Percentiles rank a stretch among this genome's conserved stretches.
Conservation (phyloP, 2,797 vertebrate species). For the Sciurus vulgaris region DNA sequence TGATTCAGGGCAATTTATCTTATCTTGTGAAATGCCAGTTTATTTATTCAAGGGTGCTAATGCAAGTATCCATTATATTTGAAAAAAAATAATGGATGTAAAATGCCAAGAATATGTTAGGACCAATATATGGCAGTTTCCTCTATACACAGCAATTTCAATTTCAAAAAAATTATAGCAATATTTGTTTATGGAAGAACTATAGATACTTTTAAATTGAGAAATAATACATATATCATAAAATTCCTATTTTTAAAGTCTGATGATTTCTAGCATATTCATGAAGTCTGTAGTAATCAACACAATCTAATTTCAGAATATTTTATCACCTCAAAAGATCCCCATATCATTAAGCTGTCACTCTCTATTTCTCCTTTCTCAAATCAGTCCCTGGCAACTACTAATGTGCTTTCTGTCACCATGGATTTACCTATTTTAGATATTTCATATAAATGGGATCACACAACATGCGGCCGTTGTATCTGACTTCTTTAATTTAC, state of each 20-base stretch:
- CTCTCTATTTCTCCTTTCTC: neutral
- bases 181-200: neutral
- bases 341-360: neutral
- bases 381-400: neutral
- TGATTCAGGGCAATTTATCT: neutral
- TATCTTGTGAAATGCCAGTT: neutral
- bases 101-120: neutral
- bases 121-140: neutral
- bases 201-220: neutral
- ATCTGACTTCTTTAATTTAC: conserved; percentile 7
- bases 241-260: neutral
- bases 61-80: too few species aligned
- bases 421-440: neutral
- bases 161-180: neutral
- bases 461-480: neutral
- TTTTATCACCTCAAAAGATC: neutral
- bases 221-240: neutral
- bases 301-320: neutral
- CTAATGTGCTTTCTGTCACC: neutral
- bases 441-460: neutral
- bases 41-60: neutral
- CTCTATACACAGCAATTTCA: neutral
- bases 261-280: neutral
- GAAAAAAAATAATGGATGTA: neutral
- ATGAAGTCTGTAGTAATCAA: neutral